Conservation (phyloP, 2,797 vertebrate species). For the Acipenser ruthenus region DNA sequence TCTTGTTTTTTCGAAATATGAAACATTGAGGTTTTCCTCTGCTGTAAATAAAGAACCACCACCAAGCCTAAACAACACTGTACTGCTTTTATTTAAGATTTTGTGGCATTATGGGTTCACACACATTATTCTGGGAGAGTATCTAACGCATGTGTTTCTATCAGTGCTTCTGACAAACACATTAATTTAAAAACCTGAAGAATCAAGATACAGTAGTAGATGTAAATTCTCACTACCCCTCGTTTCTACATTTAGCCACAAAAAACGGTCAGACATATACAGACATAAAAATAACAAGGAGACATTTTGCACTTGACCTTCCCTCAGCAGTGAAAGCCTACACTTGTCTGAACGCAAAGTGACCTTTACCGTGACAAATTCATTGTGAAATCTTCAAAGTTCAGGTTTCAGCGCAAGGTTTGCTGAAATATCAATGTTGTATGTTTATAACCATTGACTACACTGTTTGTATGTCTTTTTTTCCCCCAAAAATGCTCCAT, state of each 20-base stretch:
- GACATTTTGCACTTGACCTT: conserved; percentile 23
- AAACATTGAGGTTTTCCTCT: too few relatives aligned
- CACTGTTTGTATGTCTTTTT: neutral
- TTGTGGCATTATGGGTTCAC: too few relatives aligned
- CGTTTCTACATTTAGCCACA: conserved; percentile 13
- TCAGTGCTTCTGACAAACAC: too few relatives aligned
- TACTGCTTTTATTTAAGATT: too few relatives aligned
- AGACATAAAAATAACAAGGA: conserved; percentile 21
- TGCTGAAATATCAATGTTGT: conserved; percentile 10
- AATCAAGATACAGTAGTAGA: too few relatives aligned
- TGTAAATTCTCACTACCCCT: neutral
- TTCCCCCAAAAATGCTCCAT: neutral
- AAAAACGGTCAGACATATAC: conserved; percentile 7
- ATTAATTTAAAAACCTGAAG: too few relatives aligned
- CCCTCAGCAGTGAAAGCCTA: conserved; percentile 18
- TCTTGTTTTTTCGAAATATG: too few relatives aligned
- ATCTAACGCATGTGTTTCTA: too few relatives aligned
- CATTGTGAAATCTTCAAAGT: conserved; percentile 10
- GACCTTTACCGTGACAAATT: conserved; percentile 25
- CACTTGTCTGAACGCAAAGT: conserved; percentile 28
- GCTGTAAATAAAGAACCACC: too few relatives aligned
- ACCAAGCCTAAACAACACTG: too few relatives aligned
- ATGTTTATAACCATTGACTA: conserved; percentile 2
- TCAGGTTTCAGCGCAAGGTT: neutral
- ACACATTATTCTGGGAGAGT: too few relatives aligned